Base-by-base conservation (phyloP, 2,888 invertebrate species). In the Unio delphinus region DNA sequence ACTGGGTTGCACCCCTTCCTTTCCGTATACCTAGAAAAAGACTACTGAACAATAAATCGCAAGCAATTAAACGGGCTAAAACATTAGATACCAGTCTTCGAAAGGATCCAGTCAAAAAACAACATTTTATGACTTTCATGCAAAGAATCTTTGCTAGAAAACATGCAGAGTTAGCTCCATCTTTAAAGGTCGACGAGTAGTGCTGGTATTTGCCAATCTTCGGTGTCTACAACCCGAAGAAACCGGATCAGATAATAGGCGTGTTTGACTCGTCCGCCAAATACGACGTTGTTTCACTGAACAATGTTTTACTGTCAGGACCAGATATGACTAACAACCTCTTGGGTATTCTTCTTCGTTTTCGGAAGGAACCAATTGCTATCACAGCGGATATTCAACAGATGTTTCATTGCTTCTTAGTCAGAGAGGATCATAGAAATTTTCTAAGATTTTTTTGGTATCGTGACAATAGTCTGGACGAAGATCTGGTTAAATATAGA, bases 341-440 rank as follows among this genome's bases (percentile, higher is more conserved):
- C 20, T 56, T 68, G 7, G 68, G 68, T 55, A 23, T 23, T 17
- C 23, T 23, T 23, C 45, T 72, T 7, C 64, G 75, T 18, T 78
- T 78, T 56, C 34, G 78, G 26, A 63, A 54, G n/a, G n/a, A 67
- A 23, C 23, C 23, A 23, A 23, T 75, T 55, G 75, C 75, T 18
- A 57, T 74, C 7, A 58, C 67, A 17, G 69, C 61, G 1, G 77
- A 79, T 61, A 70, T 79, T 28, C 66, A 79, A 60, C 75, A 73
- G 55, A 79, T 79, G 76, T 76, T 79, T 58, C 69, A 74, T 57
- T 69, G 69, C 17, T 75, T 78, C 59, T 17, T 28, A n/a, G 77
- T 79, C 3, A 18, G 62, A 17, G 69, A 30, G 4, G 5, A 30
- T 30, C 30, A 5, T 30, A 30, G 4, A 6, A 30, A 30, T 30